Percentiles rank a stretch among this genome's conserved stretches.
phyloP scores from a whole-genome alignment of 1,140 invertebrate genomes.

The Oncopodura yosiiana region DNA sequence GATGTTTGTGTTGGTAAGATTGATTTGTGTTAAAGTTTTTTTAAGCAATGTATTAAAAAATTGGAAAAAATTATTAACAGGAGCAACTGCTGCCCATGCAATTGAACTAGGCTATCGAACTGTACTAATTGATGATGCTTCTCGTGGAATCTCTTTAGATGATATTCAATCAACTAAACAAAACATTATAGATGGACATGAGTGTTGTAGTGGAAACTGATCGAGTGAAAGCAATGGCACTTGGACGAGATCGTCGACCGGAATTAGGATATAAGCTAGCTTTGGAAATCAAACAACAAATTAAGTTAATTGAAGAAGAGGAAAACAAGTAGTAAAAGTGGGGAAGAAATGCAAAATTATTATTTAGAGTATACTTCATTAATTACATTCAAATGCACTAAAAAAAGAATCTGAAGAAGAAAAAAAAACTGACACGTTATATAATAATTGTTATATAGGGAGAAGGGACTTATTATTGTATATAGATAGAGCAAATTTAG shows the following conservation, averaged over 20 bases:
- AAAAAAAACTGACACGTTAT: too few species aligned
- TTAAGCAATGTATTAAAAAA: neutral
- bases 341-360: too few species aligned
- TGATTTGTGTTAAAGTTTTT: neutral
- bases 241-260: constrained; percentile 70
- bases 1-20: constrained; percentile 85
- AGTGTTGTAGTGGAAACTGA: constrained; percentile 67
- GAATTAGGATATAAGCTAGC: constrained; percentile 78
- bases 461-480: too few species aligned
- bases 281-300: constrained; percentile 58
- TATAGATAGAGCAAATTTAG: too few species aligned
- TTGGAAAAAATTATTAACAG: constrained; percentile 41
- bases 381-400: too few species aligned
- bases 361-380: too few species aligned
- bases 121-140: constrained; percentile 80
- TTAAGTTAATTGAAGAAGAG: constrained; percentile 4
- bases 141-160: constrained; percentile 70
- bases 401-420: too few species aligned
- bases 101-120: constrained; percentile 81
- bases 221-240: constrained; percentile 68
- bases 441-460: too few species aligned
- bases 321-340: neutral
- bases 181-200: constrained; percentile 59
- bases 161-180: constrained; percentile 75
- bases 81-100: constrained; percentile 75